Evolutionary conservation across 2,113 vertebrate species (phyloP), one percentile per base, ranked within the genome.

Genomic region (Dromaius novaehollandiae): DNA sequence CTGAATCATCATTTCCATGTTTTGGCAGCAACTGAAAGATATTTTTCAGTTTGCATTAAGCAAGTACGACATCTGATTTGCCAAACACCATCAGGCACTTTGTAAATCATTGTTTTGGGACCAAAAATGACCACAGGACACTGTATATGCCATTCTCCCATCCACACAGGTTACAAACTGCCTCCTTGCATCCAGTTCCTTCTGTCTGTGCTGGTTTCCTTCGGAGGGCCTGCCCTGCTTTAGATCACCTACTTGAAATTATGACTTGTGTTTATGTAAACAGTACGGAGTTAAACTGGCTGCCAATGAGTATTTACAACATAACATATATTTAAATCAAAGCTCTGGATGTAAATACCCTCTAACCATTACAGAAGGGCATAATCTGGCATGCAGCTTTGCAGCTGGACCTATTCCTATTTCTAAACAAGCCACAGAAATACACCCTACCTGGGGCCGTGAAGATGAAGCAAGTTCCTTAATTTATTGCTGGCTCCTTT

Each of bases 241-340:
- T 46, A 28, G 16, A 50, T 68, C 60, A 3, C 0, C 68, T 74
- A 3, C 76, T 5, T n/a, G 65, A 61, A 74, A 13, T 0, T 1
- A 2, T 0, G 5, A 34, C 55, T 64, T 15, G 2, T 1, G 0
- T 26, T 26, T 32, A 22, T 1, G 8, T 7, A 58, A 86, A 7
- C 53, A 19, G 30, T 2, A 11, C 28, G 74, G n/a, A 26, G 51
- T 21, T 6, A 36, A 24, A 53, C 63, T 26, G n/a, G 42, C 56
- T 88, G 36, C 55, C 88, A 71, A 36, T 0, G 21, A 56, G 13
- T 1, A 7, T 53, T 93, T 85, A 1, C n/a, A 48, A 12, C n/a
- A 8, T 20, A 17, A 22, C 2, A 7, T 0, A 17, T 21, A 16
- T 30, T 53, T 48, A 18, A 86, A 36, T 48, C 16, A 51, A 18